phyloP scores from a whole-genome alignment of 2,888 invertebrate species.

The Drosophila cognata region DNA sequence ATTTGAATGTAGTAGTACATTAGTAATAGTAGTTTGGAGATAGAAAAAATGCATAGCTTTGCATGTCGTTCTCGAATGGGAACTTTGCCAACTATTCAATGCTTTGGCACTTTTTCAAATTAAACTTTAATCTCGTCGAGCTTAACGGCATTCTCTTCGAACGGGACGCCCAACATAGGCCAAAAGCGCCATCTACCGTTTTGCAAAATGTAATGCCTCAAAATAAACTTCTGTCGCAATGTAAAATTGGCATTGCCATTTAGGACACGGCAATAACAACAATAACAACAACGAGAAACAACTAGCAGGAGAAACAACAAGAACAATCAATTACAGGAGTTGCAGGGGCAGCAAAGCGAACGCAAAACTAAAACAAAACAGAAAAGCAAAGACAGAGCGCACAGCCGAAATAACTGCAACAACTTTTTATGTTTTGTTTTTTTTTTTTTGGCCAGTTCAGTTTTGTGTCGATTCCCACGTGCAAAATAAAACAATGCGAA shows the following conservation, averaged over 20 bases:
- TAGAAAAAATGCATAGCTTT: neutral
- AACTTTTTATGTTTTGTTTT: conserved; percentile 7
- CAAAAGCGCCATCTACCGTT: conserved; percentile 23
- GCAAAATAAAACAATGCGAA: conserved; percentile 73
- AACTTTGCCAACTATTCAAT: conserved; percentile 55
- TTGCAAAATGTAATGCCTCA: conserved; percentile 32
- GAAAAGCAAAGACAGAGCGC: conserved; percentile 27
- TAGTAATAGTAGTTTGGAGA: neutral
- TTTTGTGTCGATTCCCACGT: conserved; percentile 70
- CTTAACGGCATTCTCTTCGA: conserved; percentile 22
- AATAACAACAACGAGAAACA: conserved; percentile 24
- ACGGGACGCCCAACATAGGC: neutral
- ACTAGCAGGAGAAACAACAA: conserved; percentile 23
- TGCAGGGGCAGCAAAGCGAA: conserved; percentile 20
- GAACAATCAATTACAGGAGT: conserved; percentile 54
- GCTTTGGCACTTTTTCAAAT: conserved; percentile 72
- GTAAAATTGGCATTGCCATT: conserved; percentile 69
- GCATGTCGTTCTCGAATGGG: conserved; percentile 2
- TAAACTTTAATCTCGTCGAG: conserved; percentile 55
- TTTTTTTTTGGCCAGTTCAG: conserved; percentile 44
- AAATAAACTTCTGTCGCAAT: conserved; percentile 58
- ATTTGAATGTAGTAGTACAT: neutral
- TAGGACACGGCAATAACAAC: conserved; percentile 46
- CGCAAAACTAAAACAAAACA: conserved; percentile 38
- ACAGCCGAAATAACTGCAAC: conserved; percentile 49